A percentile compares a stretch with the other conserved stretches of the same genome.
Conservation (phyloP, 2,888 invertebrate species). For the Sphinx pinastri region DNA sequence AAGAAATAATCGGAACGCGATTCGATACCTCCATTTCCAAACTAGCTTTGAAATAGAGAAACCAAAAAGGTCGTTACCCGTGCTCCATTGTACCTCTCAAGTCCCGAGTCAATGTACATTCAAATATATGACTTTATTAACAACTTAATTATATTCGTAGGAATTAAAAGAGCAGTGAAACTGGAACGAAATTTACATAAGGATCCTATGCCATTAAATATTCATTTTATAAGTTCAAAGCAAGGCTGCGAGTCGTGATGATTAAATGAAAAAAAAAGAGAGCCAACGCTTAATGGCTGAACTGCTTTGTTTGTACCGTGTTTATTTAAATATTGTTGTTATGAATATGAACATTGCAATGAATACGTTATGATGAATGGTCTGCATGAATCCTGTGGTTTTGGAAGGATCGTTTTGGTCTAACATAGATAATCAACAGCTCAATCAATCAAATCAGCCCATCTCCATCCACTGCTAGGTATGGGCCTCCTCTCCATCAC, state of each 20-base stretch:
- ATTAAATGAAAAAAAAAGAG: slow-evolving; percentile 42
- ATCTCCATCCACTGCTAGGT: too few species aligned
- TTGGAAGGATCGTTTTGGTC: too few species aligned
- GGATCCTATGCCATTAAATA: slow-evolving; percentile 60
- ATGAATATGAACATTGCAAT: neutral
- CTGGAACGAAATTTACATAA: slow-evolving; percentile 62
- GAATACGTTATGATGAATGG: neutral
- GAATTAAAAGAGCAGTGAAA: slow-evolving; percentile 41
- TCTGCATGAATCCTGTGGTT: neutral
- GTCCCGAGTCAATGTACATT: slow-evolving; percentile 8
- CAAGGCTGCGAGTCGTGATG: slow-evolving; percentile 38
- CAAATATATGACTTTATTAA: slow-evolving; percentile 34
- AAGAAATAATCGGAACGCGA: neutral
- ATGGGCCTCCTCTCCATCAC: too few species aligned
- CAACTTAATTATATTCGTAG: slow-evolving; percentile 48
- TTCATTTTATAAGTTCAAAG: slow-evolving; percentile 62
- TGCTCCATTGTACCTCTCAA: neutral
- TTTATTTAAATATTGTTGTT: neutral
- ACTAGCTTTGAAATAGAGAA: neutral
- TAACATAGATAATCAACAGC: too few species aligned
- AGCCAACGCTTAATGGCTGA: slow-evolving; percentile 12
- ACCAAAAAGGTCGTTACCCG: slow-evolving; percentile 11
- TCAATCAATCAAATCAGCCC: too few species aligned
- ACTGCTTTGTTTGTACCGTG: slow-evolving; percentile 6
- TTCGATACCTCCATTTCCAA: neutral